Evolutionary conservation across 2,113 vertebrate species (phyloP), one percentile per base, ranked within the genome.

Genomic region (Himantopus leucocephalus): DNA sequence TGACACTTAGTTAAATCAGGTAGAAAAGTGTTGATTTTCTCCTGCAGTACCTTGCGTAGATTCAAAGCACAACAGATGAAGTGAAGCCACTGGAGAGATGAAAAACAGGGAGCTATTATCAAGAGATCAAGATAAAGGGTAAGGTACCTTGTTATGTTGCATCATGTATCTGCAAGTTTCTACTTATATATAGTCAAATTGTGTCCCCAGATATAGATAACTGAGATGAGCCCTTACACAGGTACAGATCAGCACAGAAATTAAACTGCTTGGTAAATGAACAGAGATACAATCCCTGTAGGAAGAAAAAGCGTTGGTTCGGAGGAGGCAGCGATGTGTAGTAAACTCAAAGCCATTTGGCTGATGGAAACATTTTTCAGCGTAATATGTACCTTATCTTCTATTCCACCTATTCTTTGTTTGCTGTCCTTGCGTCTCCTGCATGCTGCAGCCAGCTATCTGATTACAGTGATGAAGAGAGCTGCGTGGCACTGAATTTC

Each of bases 381-480:
- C 14, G 26, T 30, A 72, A 55, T 63, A n/a, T 20, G 8, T 76
- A 85, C 20, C 47, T 90, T 88, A 39, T 59, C n/a, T 92, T 53
- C 1, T 3, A 10, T 91, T 78, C 27, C 1, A 3, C 17, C 39
- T 67, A 41, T 78, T 91, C 30, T 95, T 88, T 95, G 55, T 71
- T 93, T 80, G 30, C 78, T 92, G 43, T 55, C 63, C 71, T 60
- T 81, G 59, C 47, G 35, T 66, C 48, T 95, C 43, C 45, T 41
- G 85, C n/a, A 14, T 75, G 45, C 39, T 94, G 52, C n/a, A 92
- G 50, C 63, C 64, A 87, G 34, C 66, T 67, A 88, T 91, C 87
- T 96, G 77, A 93, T 96, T 93, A 73, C 34, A 5, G 12, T 87
- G 93, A 95, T 88, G 87, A 92, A 88, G 95, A 79, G 67, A 88